These are phyloP conservation scores for Oikopleura dioica DNA, from an alignment of 23 tunicate genomes.

Conservation along the genomic window DNA sequence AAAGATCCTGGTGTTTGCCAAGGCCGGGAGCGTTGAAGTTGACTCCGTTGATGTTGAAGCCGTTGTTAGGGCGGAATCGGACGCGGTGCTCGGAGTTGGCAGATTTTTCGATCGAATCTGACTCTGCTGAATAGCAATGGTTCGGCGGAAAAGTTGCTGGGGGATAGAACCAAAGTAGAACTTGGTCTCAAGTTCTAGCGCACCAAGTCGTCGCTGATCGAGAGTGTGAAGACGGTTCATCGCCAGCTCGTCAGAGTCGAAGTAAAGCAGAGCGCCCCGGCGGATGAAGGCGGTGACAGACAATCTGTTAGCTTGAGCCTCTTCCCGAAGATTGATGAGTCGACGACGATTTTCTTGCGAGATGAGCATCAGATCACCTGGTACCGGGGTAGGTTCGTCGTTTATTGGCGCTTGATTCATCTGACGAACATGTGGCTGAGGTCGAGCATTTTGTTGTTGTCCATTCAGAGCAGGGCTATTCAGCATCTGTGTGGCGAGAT, in stretches of 20 bases:
- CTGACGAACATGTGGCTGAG: no score
- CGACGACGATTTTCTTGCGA: constrained; percentile 11
- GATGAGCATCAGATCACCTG: constrained; percentile 9
- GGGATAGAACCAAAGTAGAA: constrained; percentile 7
- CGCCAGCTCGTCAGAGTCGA: constrained; percentile 9
- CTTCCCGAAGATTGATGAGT: constrained; percentile 4
- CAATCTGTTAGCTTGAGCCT: not conserved
- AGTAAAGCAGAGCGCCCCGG: not conserved
- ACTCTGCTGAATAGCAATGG: constrained; percentile 11
- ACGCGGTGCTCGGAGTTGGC: not conserved
- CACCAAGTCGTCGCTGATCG: not conserved
- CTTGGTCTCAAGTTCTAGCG: not conserved
- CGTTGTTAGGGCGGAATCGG: constrained; percentile 5
- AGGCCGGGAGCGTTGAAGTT: no score
- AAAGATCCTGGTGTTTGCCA: no score
- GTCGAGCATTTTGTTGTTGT: not conserved
- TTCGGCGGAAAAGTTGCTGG: constrained; percentile 3
- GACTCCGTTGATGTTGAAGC: not conserved
- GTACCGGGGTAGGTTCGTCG: not conserved
- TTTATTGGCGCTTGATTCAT: no score
- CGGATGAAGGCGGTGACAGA: constrained; percentile 11
- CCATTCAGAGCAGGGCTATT: no score
- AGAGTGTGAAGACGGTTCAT: not conserved
- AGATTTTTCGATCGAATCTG: constrained; percentile 7
- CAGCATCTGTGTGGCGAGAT: no score